Evolutionary conservation across 2,888 invertebrate species (phyloP).

Genomic region (Brenthis daphne): DNA sequence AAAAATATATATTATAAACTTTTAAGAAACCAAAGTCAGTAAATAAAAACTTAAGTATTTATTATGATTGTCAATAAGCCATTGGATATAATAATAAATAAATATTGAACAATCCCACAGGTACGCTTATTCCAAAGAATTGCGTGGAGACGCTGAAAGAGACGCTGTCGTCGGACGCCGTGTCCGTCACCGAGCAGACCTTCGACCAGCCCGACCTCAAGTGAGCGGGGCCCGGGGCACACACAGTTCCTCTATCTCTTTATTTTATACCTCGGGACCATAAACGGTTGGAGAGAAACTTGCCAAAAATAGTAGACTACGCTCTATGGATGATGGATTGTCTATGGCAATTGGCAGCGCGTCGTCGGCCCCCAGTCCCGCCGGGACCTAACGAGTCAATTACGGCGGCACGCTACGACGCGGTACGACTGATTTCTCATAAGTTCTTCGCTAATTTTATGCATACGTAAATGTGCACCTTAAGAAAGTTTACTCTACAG

Average conservation of each 20-base stretch:
- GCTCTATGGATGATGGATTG: slow-evolving; percentile 16
- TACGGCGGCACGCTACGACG: slow-evolving; percentile 34
- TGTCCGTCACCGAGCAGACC: slow-evolving; percentile 88
- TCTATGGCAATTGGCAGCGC: slow-evolving; percentile 29
- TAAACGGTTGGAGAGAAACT: slow-evolving; percentile 12
- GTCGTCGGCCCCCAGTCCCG: not conserved
- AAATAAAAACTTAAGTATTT: too few relatives aligned
- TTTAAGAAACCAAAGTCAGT: too few relatives aligned
- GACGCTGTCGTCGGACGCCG: slow-evolving; percentile 91
- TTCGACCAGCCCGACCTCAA: slow-evolving; percentile 73
- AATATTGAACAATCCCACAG: slow-evolving; percentile 61
- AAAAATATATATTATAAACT: too few relatives aligned
- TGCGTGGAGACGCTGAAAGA: slow-evolving; percentile 90
- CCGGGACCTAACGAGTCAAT: slow-evolving; percentile 35
- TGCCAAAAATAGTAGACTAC: slow-evolving; percentile 21
- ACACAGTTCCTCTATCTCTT: slow-evolving; percentile 42
- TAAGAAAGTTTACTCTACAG: slow-evolving; percentile 27
- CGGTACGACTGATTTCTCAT: slow-evolving; percentile 40
- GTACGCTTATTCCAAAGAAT: slow-evolving; percentile 94
- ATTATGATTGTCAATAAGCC: too few relatives aligned
- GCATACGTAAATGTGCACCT: slow-evolving; percentile 23
- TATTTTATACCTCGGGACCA: slow-evolving; percentile 35
- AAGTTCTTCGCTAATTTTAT: slow-evolving; percentile 13
- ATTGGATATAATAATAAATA: not conserved
- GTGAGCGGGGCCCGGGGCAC: slow-evolving; percentile 46